These are phyloP conservation scores for Bugulina stolonifera DNA, from an alignment of 2,888 invertebrate species.

Conservation along the genomic window DNA sequence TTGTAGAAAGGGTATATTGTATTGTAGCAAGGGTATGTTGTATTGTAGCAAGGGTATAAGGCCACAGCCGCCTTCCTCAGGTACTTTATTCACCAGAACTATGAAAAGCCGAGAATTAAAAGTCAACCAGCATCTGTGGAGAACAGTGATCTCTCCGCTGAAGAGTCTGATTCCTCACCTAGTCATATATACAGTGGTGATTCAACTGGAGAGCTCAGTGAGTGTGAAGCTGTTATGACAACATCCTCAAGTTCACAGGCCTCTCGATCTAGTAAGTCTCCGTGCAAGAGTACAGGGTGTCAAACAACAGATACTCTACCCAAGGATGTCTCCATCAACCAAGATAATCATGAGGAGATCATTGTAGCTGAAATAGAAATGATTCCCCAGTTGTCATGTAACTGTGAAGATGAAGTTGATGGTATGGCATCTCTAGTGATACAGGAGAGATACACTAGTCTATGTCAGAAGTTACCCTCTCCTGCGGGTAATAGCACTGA, in stretches of 20 bases:
- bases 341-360: not conserved
- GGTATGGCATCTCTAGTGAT: too few species aligned
- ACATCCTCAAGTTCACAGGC: not conserved
- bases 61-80: conserved; percentile 41
- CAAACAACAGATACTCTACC: too few species aligned
- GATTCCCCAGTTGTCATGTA: not conserved
- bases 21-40: too few species aligned
- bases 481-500: too few species aligned
- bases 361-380: not conserved
- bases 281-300: not conserved
- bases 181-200: not conserved
- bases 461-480: too few species aligned
- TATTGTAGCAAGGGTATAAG: conserved; percentile 42
- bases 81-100: conserved; percentile 16
- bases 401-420: too few species aligned
- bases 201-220: not conserved
- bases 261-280: not conserved
- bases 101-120: not conserved
- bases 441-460: too few species aligned
- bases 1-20: too few species aligned
- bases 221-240: not conserved
- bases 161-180: conserved; percentile 3
- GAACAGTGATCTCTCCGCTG: conserved; percentile 17
- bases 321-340: not conserved
- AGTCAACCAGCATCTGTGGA: not conserved